Base-by-base conservation (phyloP, 2,888 invertebrate species). In the Sarcophaga caerulescens region DNA sequence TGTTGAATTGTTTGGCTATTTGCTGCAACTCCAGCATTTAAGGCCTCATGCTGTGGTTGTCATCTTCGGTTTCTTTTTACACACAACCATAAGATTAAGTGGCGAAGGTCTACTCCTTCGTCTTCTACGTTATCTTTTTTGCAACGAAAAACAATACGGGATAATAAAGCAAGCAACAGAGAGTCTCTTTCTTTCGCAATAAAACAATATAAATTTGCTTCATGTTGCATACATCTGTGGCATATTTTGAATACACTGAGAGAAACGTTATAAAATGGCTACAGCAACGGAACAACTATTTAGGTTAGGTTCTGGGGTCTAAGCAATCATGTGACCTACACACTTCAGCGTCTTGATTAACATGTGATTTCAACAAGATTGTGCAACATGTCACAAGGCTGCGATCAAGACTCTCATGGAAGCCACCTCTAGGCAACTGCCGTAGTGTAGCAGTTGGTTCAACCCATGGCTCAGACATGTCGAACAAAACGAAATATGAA, bases 21-120 rank as follows among this genome's bases (percentile, higher is more conserved):
- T 83, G 47, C 84, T 81, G 86, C 84, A 84, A 80, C 66, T 63
- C 79, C 76, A 84, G 83, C 81, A 86, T 84, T 86, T 75, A 84
- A 84, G 81, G 86, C 70, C 81, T 84, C 86, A 86, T 84, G 86
- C 86, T 86, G 86, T 79, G 86, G 86, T 84, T 81, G 86, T 84
- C 84, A 86, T 84, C 75, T 86, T 86, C 74, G 86, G 84, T 86
- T 86, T 86, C 86, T 84, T 78, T 81, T 86, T 84, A 84, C 78
- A 81, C 35, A 35, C 35, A 35, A 35, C 35, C 0, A 81, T 66
- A 21, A 84, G 86, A 86, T 86, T 86, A 86, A 84, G 78, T 84
- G 59, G 35, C 8, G 86, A 86, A 84, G 86, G 81, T 86, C 75
- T 84, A 84, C 84, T 86, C 84, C 84, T 81, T 75, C 70, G 73